A percentile compares a stretch with the other conserved stretches of the same genome.
Evolutionary conservation across 1,140 invertebrate genomes (phyloP).

Genomic region (Araneus ventricosus): DNA sequence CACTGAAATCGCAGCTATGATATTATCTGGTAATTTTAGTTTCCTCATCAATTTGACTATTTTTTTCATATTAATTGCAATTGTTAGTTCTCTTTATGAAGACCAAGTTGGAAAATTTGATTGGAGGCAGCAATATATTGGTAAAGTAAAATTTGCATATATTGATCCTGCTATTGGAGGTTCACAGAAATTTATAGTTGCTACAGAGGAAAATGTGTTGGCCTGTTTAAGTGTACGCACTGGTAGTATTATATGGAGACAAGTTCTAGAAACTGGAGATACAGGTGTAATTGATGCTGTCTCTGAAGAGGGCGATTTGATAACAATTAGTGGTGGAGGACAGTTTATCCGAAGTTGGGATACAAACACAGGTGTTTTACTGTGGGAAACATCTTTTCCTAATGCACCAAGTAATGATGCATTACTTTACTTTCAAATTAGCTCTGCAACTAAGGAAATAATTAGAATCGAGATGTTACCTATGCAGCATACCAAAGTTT

Average conservation of each 20-base stretch:
- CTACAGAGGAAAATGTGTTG: constrained; percentile 93
- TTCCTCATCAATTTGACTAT: background rate
- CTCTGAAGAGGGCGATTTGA: constrained; percentile 83
- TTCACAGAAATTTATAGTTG: constrained; percentile 81
- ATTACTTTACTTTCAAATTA: constrained; percentile 51
- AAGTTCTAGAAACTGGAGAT: constrained; percentile 84
- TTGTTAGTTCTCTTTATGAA: constrained; percentile 74
- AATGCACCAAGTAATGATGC: constrained; percentile 17
- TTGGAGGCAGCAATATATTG: constrained; percentile 91
- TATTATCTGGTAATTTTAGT: background rate
- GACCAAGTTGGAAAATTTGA: constrained; percentile 78
- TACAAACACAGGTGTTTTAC: constrained; percentile 84
- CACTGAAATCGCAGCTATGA: background rate
- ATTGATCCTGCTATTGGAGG: constrained; percentile 84
- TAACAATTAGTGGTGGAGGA: constrained; percentile 87
- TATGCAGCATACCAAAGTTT: constrained; percentile 48
- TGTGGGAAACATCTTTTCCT: constrained; percentile 82
- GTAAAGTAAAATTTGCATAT: constrained; percentile 88
- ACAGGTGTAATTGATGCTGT: constrained; percentile 82
- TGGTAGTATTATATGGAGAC: constrained; percentile 90
- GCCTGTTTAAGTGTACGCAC: constrained; percentile 91
- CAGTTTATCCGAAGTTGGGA: constrained; percentile 90
- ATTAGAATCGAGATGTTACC: constrained; percentile 57
- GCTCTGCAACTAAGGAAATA: constrained; percentile 53
- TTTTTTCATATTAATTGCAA: background rate